phyloP scores from a whole-genome alignment of 2,888 invertebrate genomes.

The Chrysopilus asiliformis region DNA sequence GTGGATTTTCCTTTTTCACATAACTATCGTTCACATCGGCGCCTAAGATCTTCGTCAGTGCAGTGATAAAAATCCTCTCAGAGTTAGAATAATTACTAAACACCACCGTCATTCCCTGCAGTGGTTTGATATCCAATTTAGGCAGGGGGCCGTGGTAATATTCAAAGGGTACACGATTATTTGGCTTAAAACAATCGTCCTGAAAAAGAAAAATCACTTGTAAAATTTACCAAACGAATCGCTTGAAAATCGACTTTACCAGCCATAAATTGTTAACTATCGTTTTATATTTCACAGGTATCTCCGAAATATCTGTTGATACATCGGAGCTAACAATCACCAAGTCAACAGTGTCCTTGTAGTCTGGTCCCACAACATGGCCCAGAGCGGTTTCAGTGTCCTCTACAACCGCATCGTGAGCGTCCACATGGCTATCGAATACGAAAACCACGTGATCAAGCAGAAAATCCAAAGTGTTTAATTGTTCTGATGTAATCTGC shows the following conservation, averaged over 20 bases:
- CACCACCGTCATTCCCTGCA: constrained; percentile 60
- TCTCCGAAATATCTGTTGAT: constrained; percentile 18
- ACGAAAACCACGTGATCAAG: constrained; percentile 31
- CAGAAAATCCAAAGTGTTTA: constrained; percentile 28
- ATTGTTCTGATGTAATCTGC: constrained; percentile 23
- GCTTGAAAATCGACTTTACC: constrained; percentile 17
- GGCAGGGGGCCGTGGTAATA: constrained; percentile 63
- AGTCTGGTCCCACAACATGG: constrained; percentile 37
- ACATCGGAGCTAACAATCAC: constrained; percentile 45
- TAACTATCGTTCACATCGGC: constrained; percentile 57
- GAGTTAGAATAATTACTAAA: constrained; percentile 61
- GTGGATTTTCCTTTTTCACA: constrained; percentile 59
- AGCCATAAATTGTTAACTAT: constrained; percentile 32
- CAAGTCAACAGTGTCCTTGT: constrained; percentile 46
- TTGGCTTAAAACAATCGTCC: constrained; percentile 38
- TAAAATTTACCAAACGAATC: too few relatives aligned
- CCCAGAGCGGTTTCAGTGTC: constrained; percentile 45
- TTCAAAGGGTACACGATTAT: constrained; percentile 43
- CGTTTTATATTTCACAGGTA: constrained; percentile 25
- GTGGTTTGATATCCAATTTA: too few relatives aligned
- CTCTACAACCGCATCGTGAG: constrained; percentile 31
- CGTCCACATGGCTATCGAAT: constrained; percentile 36
- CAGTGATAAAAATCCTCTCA: constrained; percentile 60
- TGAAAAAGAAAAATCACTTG: constrained; percentile 10
- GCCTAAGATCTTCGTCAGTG: constrained; percentile 56